phyloP scores from a whole-genome alignment of 2,888 invertebrate species.

The Parasteatoda lunata region DNA sequence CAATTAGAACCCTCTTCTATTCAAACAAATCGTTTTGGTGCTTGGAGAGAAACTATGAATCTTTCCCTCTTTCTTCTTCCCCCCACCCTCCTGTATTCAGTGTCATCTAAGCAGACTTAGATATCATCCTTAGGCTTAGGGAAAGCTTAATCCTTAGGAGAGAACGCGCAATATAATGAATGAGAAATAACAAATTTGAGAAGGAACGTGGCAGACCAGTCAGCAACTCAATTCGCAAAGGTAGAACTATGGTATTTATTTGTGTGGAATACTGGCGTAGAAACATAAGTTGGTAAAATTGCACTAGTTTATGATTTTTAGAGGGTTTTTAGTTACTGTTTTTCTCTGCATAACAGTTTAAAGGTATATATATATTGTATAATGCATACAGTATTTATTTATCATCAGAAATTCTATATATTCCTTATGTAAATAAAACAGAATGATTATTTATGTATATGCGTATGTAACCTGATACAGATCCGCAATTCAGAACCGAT shows the following conservation, averaged over 20 bases:
- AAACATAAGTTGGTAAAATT: no score
- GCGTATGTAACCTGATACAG: no score
- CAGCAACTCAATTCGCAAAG: not conserved
- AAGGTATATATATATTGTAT: no score
- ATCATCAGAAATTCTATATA: no score
- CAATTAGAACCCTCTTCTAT: conserved; percentile 32
- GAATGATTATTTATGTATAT: no score
- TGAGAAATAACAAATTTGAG: conserved; percentile 15
- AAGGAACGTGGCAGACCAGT: not conserved
- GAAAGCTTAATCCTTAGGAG: conserved; percentile 42
- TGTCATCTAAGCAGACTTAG: conserved; percentile 27
- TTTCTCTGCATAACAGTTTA: no score
- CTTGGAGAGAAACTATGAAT: conserved; percentile 29
- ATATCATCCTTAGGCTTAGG: conserved; percentile 4
- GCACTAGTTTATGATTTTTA: no score
- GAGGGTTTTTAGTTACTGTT: no score
- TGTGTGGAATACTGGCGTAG: not conserved
- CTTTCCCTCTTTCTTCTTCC: conserved; percentile 9
- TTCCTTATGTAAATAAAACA: no score
- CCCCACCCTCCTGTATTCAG: conserved; percentile 6
- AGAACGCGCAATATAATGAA: conserved; percentile 33
- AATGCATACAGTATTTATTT: no score
- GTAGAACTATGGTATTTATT: not conserved
- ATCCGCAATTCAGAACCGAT: no score
- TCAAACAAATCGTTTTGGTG: conserved; percentile 9